Evolutionary conservation across 2,888 invertebrate genomes (phyloP).

Genomic region (Gastracanthus pulcherrimus): DNA sequence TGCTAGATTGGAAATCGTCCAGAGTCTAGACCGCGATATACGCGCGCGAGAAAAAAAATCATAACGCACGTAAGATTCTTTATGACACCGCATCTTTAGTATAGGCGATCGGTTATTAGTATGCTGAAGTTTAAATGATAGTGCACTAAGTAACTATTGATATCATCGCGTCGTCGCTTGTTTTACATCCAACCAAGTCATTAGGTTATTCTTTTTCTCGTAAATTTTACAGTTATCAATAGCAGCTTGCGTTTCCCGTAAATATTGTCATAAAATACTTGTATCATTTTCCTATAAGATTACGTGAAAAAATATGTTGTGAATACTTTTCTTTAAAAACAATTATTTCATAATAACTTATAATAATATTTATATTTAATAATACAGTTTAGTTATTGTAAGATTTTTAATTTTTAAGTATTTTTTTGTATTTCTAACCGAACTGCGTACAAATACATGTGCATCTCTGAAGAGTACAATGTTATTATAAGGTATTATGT

Average conservation of each 20-base stretch:
- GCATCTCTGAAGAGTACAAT: too few relatives aligned
- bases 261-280: background rate
- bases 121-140: background rate
- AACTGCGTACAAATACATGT: too few relatives aligned
- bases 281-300: background rate
- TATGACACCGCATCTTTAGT: background rate
- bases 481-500: background rate
- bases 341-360: background rate
- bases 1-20: background rate
- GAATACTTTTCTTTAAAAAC: background rate
- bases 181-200: background rate
- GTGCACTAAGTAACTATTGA: background rate
- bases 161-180: background rate
- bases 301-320: background rate
- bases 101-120: background rate
- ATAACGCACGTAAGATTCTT: background rate
- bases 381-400: too few relatives aligned
- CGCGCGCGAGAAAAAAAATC: background rate
- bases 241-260: background rate
- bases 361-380: background rate
- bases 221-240: background rate
- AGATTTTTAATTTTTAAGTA: too few relatives aligned
- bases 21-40: background rate
- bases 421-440: too few relatives aligned
- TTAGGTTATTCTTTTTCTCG: background rate